A percentile compares a stretch with the other conserved stretches of the same genome.
Conservation (phyloP, 2,888 invertebrate species). For the Polia nebulosa region DNA sequence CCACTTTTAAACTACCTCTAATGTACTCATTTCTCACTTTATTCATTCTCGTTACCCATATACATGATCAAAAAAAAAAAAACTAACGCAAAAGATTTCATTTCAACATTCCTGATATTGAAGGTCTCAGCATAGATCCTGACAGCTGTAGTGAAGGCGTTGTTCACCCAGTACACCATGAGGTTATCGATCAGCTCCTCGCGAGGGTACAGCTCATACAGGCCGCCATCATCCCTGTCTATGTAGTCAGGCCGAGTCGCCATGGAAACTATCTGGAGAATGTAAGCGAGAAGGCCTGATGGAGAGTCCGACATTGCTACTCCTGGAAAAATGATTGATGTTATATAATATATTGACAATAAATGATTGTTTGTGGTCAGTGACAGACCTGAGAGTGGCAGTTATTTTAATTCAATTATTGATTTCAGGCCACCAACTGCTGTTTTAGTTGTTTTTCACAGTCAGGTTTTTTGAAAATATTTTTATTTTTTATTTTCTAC, state of each 20-base stretch:
- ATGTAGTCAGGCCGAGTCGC: slow-evolving; percentile 12
- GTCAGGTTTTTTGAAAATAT: too few species aligned
- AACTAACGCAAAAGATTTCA: slow-evolving; percentile 79
- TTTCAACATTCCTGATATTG: slow-evolving; percentile 41
- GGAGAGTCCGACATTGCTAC: slow-evolving; percentile 48
- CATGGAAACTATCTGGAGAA: slow-evolving; percentile 40
- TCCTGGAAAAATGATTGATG: slow-evolving; percentile 24
- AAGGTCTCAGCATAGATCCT: slow-evolving; percentile 55
- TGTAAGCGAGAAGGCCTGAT: slow-evolving; percentile 48
- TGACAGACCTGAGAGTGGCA: too few species aligned
- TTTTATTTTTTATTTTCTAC: too few species aligned
- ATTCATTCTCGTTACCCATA: too few species aligned
- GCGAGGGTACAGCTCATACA: slow-evolving; percentile 32
- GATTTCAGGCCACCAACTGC: too few species aligned
- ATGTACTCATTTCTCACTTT: too few species aligned
- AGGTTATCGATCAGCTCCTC: slow-evolving; percentile 60
- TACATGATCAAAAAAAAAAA: too few species aligned
- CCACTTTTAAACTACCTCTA: too few species aligned
- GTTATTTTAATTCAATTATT: too few species aligned
- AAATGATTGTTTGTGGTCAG: too few species aligned
- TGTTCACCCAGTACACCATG: slow-evolving; percentile 56
- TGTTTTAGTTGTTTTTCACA: too few species aligned
- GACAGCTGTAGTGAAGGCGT: slow-evolving; percentile 35
- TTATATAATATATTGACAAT: neutral
- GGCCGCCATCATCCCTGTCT: slow-evolving; percentile 31